A percentile compares a stretch with the other conserved stretches of the same genome.
phyloP scores from a whole-genome alignment of 37 sponge, comb jelly and placozoan genomes.

The Ianthella basta region DNA sequence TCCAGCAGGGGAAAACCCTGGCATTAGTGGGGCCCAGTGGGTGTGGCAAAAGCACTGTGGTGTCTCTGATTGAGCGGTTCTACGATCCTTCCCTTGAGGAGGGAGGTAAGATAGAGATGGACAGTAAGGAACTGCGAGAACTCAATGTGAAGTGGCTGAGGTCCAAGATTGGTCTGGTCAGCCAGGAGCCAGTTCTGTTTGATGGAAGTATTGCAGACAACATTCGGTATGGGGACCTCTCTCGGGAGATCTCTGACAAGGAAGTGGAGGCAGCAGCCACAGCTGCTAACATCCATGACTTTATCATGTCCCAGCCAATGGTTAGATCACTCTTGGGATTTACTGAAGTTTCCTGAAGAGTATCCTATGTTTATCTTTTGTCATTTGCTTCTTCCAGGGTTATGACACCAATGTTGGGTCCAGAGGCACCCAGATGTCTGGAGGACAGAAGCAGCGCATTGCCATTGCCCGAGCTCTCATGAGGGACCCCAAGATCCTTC shows the following conservation, averaged over 20 bases:
- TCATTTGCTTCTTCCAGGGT: conserved; percentile 42
- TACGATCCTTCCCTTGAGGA: conserved; percentile 70
- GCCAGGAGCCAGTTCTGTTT: conserved; percentile 90
- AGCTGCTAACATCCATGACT: conserved; percentile 93
- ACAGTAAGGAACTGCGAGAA: conserved; percentile 58
- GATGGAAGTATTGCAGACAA: conserved; percentile 88
- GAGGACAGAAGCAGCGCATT: conserved; percentile 92
- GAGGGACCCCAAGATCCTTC: conserved; percentile 86
- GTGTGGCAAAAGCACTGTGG: conserved; percentile 94
- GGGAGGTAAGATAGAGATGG: conserved; percentile 12
- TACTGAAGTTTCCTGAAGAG: conserved; percentile 4
- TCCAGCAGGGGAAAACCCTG: conserved; percentile 78
- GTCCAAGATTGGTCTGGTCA: conserved; percentile 84
- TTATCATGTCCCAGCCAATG: conserved; percentile 80
- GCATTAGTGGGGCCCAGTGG: conserved; percentile 95
- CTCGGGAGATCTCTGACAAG: conserved; percentile 76
- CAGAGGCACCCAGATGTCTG: conserved; percentile 86
- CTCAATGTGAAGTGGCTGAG: conserved; percentile 83
- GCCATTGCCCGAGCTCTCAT: conserved; percentile 91
- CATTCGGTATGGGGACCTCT: conserved; percentile 90
- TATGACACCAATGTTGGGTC: conserved; percentile 78
- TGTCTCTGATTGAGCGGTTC: conserved; percentile 87
- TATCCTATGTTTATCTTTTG: not conserved
- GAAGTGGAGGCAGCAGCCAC: conserved; percentile 86
- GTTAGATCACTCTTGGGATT: conserved; percentile 40